Conservation (phyloP, 2,797 vertebrate genomes). For the Leucoraja ocellata region DNA sequence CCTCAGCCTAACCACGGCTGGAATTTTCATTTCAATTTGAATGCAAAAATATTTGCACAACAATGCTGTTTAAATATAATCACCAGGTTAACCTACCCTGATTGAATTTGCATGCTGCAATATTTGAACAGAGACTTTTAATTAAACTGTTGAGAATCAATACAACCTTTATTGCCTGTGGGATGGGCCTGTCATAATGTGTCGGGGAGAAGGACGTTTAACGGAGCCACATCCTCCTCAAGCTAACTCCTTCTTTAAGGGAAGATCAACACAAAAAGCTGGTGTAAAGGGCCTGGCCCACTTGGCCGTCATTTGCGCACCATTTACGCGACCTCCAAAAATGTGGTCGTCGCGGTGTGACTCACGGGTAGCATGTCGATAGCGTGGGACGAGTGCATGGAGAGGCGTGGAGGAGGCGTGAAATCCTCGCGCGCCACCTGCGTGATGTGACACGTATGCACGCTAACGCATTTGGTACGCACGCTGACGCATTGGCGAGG, state of each 20-base stretch:
- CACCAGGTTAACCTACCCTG: not conserved
- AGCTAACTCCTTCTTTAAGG: not conserved
- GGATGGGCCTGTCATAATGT: not conserved
- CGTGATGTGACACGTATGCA: too few relatives aligned
- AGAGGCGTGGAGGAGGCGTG: too few relatives aligned
- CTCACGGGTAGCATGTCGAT: too few relatives aligned
- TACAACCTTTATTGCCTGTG: not conserved
- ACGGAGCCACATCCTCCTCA: not conserved
- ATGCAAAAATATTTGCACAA: not conserved
- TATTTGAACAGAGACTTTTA: not conserved
- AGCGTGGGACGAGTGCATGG: too few relatives aligned
- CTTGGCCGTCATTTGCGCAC: too few relatives aligned
- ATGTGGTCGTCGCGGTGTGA: too few relatives aligned
- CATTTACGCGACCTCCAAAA: too few relatives aligned
- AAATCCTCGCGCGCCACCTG: too few relatives aligned
- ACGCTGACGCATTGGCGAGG: too few relatives aligned
- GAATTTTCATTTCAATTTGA: not conserved
- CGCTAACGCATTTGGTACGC: too few relatives aligned
- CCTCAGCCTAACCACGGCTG: not conserved
- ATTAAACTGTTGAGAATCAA: not conserved
- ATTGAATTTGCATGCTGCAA: not conserved
- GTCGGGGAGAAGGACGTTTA: not conserved
- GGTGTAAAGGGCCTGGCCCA: too few relatives aligned
- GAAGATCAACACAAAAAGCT: too few relatives aligned
- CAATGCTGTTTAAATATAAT: not conserved